Base-by-base conservation (phyloP, 2,113 vertebrate genomes). In the Lanius collurio region DNA sequence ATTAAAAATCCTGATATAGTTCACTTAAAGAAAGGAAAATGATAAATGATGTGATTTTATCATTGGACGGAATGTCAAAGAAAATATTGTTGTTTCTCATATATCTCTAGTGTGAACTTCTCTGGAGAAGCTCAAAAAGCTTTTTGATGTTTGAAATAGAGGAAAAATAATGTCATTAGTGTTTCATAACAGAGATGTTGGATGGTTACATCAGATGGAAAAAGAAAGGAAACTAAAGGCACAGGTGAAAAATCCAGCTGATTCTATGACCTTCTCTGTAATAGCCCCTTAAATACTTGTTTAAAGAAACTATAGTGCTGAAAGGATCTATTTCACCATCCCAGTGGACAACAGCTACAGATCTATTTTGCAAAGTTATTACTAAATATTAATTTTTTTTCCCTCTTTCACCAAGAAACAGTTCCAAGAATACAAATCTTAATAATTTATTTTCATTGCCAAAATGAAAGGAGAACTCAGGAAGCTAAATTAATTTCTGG, bases 1-100 rank as follows among this genome's bases (percentile, higher is more conserved):
- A 97, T 92, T 93, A 85, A 95, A 95, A 94, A 90, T 87, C 55
- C 68, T 86, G 42, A 83, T 56, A 44, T 52, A 94, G 42, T 74
- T 85, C 90, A 77, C 46, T 74, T 86, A 80, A 77, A 70, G 81
- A 95, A 86, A 22, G 26, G 60, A 93, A 92, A 95, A 88, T 94
- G 85, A 95, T 88, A 91, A 95, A 95, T 92, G 30, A 75, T 47
- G 47, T 44, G 22, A 77, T 83, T 88, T 73, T 83, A 65, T 90
- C 79, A 63, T 78, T 53, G 41, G 92, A 94, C 11, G 39, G 90
- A 90, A 92, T 41, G 79, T 81, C 79, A 91, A 95, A 89, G 80
- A 63, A 76, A 73, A 6, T 6, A 3, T 6, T 15, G 13, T 57
- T 87, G 9, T 50, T 90, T 83, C 64, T 89, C 56, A n/a, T 67